phyloP scores from a whole-genome alignment of 53 echinoderm and acorn worm species.

The Mesocentrotus franciscanus region DNA sequence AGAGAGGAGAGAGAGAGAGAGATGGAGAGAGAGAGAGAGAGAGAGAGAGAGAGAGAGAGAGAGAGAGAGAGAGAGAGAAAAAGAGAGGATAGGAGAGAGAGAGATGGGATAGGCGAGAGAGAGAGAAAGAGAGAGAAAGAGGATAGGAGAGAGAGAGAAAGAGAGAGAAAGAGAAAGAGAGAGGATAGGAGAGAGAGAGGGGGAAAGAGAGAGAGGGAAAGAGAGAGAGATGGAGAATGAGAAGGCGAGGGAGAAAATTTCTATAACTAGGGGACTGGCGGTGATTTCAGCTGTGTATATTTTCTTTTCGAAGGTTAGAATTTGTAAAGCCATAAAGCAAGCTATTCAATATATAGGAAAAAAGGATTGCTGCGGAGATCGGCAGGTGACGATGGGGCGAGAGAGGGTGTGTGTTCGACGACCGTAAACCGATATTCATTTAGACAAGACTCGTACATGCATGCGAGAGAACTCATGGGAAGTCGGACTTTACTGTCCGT shows the following conservation, averaged over 20 bases:
- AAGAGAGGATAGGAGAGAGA: neutral
- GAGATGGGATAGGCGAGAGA: neutral
- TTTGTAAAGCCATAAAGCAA: conserved; percentile 30
- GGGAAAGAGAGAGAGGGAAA: neutral
- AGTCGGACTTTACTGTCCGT: neutral
- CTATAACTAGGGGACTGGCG: neutral
- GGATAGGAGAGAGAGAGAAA: neutral
- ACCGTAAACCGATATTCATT: conserved; percentile 53
- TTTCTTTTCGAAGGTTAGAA: conserved; percentile 1
- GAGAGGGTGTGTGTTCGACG: conserved; percentile 27
- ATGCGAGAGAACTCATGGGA: neutral
- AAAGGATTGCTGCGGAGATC: neutral
- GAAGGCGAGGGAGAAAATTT: neutral
- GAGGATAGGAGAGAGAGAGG: no score
- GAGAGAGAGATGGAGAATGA: neutral
- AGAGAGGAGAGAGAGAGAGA: neutral
- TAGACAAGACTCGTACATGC: conserved; percentile 11
- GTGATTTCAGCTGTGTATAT: conserved; percentile 39
- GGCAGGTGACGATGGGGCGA: neutral
- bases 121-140: conserved; percentile 3
- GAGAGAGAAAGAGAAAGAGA: neutral
- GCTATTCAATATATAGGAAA: conserved; percentile 16
- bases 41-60: neutral
- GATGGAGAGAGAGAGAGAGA: neutral
- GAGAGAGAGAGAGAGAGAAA: neutral